Percentiles rank a stretch among this genome's conserved stretches.
phyloP scores from a whole-genome alignment of 2,113 vertebrate species.

The Sceloporus undulatus region DNA sequence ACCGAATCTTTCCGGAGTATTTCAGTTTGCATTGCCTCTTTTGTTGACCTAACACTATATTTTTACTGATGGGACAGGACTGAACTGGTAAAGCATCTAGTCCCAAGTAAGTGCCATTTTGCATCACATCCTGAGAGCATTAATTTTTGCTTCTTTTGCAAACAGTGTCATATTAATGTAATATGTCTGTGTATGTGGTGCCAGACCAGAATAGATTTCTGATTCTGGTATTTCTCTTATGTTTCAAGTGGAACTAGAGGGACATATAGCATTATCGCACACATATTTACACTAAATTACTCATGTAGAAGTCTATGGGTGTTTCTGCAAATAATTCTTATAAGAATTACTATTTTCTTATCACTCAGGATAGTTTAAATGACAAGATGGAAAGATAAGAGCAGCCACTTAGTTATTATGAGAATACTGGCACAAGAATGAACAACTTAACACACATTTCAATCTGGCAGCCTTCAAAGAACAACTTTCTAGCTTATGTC shows the following conservation, averaged over 20 bases:
- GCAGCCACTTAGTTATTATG: neutral
- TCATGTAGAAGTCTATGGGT: neutral
- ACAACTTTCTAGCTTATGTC: slow-evolving; percentile 3
- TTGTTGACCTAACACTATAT: neutral
- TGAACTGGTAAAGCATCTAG: neutral
- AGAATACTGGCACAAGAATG: neutral
- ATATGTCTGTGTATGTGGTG: neutral
- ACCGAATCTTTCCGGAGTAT: neutral
- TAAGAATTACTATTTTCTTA: too few species aligned
- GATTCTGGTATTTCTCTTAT: neutral
- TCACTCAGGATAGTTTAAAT: neutral
- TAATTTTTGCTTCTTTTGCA: neutral
- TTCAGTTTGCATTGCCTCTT: neutral
- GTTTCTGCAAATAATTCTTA: neutral
- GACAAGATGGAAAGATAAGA: neutral
- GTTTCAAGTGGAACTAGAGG: neutral
- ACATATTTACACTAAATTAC: neutral
- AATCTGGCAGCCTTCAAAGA: neutral
- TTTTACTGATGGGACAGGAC: neutral
- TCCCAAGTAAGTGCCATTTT: neutral
- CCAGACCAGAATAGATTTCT: neutral
- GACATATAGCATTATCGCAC: neutral
- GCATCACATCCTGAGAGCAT: neutral
- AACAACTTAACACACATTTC: neutral
- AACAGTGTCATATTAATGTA: neutral